Conservation (phyloP, 2,797 vertebrate species). For the Thripadectes ignobilis region DNA sequence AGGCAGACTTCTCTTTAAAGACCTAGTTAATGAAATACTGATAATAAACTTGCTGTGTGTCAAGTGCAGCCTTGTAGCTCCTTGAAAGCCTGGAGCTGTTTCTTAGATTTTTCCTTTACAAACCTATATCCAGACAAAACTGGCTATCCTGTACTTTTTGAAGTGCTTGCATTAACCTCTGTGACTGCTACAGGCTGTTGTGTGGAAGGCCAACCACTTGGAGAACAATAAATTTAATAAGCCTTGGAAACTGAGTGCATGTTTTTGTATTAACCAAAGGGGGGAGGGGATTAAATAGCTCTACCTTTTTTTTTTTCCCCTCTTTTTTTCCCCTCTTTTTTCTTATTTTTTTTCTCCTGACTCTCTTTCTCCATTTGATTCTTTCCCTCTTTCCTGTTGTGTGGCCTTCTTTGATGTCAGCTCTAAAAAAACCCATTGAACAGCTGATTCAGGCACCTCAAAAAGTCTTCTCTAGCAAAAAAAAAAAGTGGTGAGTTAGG, state of each 20-base stretch:
- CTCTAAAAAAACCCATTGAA: background rate
- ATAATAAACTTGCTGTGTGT: background rate
- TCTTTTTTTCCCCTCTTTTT: too few species aligned
- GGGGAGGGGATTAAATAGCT: background rate
- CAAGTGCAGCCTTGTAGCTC: background rate
- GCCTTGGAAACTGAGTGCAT: background rate
- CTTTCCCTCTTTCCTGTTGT: background rate
- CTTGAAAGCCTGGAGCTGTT: slow-evolving; percentile 27
- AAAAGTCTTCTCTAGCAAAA: background rate
- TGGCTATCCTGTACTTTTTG: background rate
- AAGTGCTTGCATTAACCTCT: slow-evolving; percentile 1
- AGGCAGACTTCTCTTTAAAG: background rate
- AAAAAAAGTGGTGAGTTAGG: background rate
- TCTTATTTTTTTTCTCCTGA: background rate
- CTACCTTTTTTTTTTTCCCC: background rate
- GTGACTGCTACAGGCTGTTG: background rate
- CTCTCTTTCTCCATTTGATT: background rate
- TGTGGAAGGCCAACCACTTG: background rate
- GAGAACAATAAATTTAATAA: slow-evolving; percentile 7
- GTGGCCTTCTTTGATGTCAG: background rate
- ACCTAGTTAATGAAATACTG: slow-evolving; percentile 47
- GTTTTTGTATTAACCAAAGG: background rate
- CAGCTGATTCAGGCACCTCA: background rate
- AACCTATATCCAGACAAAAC: slow-evolving; percentile 11
- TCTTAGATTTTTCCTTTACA: background rate